Evolutionary conservation across 2,797 vertebrate species (phyloP).

Genomic region (Cichlasoma orientale): DNA sequence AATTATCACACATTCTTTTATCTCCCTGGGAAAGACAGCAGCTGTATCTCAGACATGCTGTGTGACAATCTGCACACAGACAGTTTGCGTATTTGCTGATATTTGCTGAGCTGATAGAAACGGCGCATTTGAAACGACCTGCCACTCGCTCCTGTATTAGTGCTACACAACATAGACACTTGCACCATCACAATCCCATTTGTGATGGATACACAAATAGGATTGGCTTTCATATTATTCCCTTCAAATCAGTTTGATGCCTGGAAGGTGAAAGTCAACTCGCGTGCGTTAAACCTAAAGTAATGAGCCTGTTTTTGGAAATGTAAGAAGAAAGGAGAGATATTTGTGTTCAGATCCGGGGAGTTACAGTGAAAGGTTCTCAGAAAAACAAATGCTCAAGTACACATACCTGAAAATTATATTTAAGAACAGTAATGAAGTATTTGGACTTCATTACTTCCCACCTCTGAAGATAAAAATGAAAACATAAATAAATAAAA

Average conservation of each 20-base stretch:
- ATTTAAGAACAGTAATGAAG: neutral
- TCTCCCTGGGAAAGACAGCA: neutral
- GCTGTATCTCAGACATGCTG: neutral
- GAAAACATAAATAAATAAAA: neutral
- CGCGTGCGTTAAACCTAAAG: neutral
- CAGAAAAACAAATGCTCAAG: neutral
- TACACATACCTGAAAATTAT: neutral
- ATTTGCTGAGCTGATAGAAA: no score
- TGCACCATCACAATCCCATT: no score
- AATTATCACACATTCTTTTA: neutral
- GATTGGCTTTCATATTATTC: neutral
- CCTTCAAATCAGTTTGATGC: neutral
- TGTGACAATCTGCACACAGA: no score
- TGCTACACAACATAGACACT: no score
- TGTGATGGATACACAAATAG: no score
- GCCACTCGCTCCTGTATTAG: no score
- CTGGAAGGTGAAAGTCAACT: neutral
- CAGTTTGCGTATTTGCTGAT: no score
- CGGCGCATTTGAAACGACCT: no score
- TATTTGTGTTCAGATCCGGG: rapidly evolving
- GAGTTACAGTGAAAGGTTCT: neutral
- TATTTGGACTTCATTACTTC: neutral
- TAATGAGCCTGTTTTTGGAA: neutral
- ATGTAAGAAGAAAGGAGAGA: neutral
- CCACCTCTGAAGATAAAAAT: neutral